Evolutionary conservation across 2,113 vertebrate species (phyloP).

Genomic region (Rhinopithecus roxellana): DNA sequence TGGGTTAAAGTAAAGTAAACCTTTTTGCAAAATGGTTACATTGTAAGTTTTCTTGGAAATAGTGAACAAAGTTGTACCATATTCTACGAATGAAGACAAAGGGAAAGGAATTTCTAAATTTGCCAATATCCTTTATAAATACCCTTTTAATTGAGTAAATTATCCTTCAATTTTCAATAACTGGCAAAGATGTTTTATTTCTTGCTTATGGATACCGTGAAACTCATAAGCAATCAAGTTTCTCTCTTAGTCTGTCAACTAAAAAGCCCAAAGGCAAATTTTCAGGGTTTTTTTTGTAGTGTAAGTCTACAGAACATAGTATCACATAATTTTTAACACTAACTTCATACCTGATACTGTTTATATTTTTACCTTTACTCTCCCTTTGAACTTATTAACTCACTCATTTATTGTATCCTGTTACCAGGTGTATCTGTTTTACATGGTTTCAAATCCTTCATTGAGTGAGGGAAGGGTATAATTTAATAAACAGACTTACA

Average conservation of each 20-base stretch:
- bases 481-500: slow-evolving; percentile 33
- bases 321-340: neutral
- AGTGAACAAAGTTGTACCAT: neutral
- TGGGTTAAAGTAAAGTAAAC: neutral
- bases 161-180: slow-evolving; percentile 5
- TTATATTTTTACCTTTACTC: slow-evolving; percentile 8
- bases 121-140: neutral
- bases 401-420: neutral
- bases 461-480: neutral
- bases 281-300: neutral
- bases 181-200: neutral
- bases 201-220: neutral
- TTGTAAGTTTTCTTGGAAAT: neutral
- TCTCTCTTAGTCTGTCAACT: slow-evolving; percentile 9
- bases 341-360: neutral
- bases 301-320: neutral
- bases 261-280: neutral
- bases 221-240: neutral
- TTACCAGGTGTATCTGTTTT: slow-evolving; percentile 21
- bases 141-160: neutral
- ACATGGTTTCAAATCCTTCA: neutral
- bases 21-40: neutral
- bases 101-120: slow-evolving; percentile 4
- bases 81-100: neutral
- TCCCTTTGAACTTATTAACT: slow-evolving; percentile 12